These are phyloP conservation scores for Aphelocoma coerulescens DNA, from an alignment of 2,113 vertebrate genomes.

Conservation along the genomic window DNA sequence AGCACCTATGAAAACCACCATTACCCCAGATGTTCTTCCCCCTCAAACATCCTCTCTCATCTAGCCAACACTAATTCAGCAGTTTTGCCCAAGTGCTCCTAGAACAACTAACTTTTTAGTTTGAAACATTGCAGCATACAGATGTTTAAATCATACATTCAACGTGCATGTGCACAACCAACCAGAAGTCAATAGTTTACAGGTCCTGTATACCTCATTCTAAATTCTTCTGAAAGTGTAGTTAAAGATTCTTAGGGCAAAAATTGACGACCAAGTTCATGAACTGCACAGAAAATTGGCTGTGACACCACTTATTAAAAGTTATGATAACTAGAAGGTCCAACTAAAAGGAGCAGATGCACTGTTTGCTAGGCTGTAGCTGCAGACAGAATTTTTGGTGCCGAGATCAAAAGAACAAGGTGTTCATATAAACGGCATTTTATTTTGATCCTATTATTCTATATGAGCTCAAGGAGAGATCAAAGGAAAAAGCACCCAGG, in stretches of 20 bases:
- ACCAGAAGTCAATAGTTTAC: not conserved
- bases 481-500: slow-evolving; percentile 69
- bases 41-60: not conserved
- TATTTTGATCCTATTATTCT: slow-evolving; percentile 74
- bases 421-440: slow-evolving; percentile 66
- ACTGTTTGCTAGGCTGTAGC: not conserved
- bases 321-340: slow-evolving; percentile 5
- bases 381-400: slow-evolving; percentile 36
- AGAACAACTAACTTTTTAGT: not conserved
- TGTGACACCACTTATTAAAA: slow-evolving; percentile 15
- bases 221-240: not conserved
- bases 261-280: not conserved
- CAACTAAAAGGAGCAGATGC: slow-evolving; percentile 19
- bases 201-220: not conserved
- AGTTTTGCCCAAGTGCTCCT: not conserved
- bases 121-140: not conserved
- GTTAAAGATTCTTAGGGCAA: not conserved
- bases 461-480: slow-evolving; percentile 61
- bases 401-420: slow-evolving; percentile 76
- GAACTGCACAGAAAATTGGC: slow-evolving; percentile 9
- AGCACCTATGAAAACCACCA: not conserved
- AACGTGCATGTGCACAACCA: not conserved
- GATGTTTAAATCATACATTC: not conserved
- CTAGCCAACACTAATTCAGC: not conserved
- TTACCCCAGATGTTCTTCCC: not conserved